A percentile compares a stretch with the other conserved stretches of the same genome.
Conservation (phyloP, 2,113 vertebrate genomes). For the Ascaphus truei region DNA sequence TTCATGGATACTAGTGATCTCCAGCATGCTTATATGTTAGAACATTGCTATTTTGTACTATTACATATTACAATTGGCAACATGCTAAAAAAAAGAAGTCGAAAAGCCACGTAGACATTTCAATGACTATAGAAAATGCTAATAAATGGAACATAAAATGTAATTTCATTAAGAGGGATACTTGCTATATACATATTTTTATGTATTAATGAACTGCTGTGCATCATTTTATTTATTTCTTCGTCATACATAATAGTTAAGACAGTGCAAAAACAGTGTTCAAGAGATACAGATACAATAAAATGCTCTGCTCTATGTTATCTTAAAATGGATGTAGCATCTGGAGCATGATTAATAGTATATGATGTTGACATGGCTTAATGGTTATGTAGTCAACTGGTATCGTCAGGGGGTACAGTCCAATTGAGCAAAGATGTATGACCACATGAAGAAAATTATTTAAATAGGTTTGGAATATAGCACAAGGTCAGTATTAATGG, state of each 20-base stretch:
- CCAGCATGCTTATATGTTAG: no score
- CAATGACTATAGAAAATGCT: no score
- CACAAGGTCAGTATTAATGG: constrained; percentile 31
- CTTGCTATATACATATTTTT: no score
- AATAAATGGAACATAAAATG: no score
- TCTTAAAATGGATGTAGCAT: constrained; percentile 27
- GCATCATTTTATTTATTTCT: neutral
- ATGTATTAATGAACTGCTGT: neutral
- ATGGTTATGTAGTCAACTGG: constrained; percentile 29
- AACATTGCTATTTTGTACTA: no score
- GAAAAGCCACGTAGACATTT: no score
- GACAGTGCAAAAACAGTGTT: neutral
- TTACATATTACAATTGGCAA: no score
- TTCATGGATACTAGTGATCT: no score
- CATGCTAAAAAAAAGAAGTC: no score
- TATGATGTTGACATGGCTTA: constrained; percentile 34
- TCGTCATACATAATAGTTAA: neutral
- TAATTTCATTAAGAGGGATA: no score
- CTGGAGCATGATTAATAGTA: constrained; percentile 34
- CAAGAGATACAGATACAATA: neutral
- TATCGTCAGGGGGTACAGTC: constrained; percentile 21
- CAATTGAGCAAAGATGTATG: constrained; percentile 13
- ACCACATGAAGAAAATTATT: constrained; percentile 24
- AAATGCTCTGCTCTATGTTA: neutral
- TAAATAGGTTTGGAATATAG: constrained; percentile 29